phyloP scores from a whole-genome alignment of 2,888 invertebrate genomes.

The Tenthredo scrophulariae region DNA sequence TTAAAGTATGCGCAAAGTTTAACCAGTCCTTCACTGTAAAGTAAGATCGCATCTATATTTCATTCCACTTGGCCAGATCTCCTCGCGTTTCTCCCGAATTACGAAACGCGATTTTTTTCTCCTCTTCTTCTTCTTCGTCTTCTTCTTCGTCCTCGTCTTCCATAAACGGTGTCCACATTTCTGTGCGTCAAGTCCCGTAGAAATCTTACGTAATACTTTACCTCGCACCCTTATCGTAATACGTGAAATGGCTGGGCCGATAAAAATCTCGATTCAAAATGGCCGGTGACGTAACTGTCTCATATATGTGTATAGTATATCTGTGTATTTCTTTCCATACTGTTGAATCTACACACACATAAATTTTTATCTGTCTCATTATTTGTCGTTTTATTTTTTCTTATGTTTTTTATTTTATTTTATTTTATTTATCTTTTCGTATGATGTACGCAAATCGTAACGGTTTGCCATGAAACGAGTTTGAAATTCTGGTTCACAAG shows the following conservation, averaged over 20 bases:
- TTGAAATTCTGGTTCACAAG: background rate
- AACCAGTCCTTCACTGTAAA: background rate
- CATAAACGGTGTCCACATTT: slow-evolving; percentile 36
- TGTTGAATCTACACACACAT: background rate
- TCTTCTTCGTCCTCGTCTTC: slow-evolving; percentile 19
- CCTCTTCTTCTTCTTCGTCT: background rate
- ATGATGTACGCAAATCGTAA: background rate
- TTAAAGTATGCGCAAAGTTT: slow-evolving; percentile 2
- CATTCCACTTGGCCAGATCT: slow-evolving; percentile 18
- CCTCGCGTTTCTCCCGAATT: slow-evolving; percentile 41
- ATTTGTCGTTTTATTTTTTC: background rate
- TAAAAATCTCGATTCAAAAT: slow-evolving; percentile 39
- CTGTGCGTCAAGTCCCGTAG: background rate
- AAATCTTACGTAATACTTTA: slow-evolving; percentile 20
- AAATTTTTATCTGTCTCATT: background rate
- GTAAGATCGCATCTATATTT: slow-evolving; percentile 32
- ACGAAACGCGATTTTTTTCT: slow-evolving; percentile 24
- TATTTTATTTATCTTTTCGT: too few species aligned
- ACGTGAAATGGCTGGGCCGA: slow-evolving; percentile 23
- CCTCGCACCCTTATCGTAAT: slow-evolving; percentile 41
- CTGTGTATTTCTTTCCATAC: background rate
- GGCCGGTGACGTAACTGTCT: slow-evolving; percentile 16
- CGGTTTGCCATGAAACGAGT: background rate
- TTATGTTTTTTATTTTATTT: background rate
- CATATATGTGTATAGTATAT: background rate